phyloP scores from a whole-genome alignment of 1,140 invertebrate species.

The Sarcophaga bullata region DNA sequence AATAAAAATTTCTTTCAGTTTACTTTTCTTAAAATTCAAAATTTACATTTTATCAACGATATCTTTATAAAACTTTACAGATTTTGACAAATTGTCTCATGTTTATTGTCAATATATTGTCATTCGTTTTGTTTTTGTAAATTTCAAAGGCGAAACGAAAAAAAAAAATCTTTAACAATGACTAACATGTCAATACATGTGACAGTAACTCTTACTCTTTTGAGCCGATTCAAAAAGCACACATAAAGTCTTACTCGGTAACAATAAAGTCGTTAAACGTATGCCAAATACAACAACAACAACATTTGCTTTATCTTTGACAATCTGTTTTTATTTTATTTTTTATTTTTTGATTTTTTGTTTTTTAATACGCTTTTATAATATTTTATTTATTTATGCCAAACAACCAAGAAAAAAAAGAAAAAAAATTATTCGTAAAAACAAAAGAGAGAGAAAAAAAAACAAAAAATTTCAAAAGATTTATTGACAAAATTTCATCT shows the following conservation, averaged over 20 bases:
- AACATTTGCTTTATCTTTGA: background rate
- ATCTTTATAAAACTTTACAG: too few relatives aligned
- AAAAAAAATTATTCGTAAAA: too few relatives aligned
- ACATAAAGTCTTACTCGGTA: background rate
- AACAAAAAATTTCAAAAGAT: conserved; percentile 7
- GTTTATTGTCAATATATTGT: background rate
- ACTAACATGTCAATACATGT: conserved; percentile 15
- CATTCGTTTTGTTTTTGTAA: background rate
- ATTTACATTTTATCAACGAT: too few relatives aligned
- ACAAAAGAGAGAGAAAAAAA: too few relatives aligned
- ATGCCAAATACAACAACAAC: background rate
- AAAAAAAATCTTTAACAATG: background rate
- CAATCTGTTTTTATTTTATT: background rate
- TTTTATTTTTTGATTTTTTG: too few relatives aligned
- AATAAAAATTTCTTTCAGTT: too few relatives aligned
- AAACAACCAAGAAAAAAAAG: too few relatives aligned
- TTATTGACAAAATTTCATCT: conserved; percentile 8
- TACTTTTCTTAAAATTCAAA: too few relatives aligned
- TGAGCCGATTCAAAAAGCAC: background rate
- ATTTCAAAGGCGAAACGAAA: background rate
- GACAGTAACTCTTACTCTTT: conserved; percentile 4
- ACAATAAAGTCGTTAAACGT: conserved; percentile 14
- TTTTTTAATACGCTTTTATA: background rate
- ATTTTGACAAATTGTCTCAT: conserved; percentile 19
- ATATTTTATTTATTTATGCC: too few relatives aligned